Conservation (phyloP, 2,797 vertebrate species). For the Bradypus variegatus region DNA sequence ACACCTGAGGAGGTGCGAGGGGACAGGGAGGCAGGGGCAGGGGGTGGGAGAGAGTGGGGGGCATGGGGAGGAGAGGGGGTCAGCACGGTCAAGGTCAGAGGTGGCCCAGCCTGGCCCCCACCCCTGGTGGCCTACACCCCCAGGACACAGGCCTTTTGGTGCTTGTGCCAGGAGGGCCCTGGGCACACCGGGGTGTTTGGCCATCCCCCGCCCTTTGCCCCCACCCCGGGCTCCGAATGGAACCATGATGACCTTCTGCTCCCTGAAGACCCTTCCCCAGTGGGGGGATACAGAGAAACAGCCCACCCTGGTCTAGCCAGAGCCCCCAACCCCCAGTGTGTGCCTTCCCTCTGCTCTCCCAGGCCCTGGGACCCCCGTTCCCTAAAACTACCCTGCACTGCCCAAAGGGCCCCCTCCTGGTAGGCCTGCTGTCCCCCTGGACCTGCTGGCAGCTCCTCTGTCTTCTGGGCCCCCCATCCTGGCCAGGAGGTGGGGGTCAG, state of each 20-base stretch:
- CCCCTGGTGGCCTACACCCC: not conserved
- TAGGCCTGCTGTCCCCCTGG: too few relatives aligned
- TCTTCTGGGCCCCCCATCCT: too few relatives aligned
- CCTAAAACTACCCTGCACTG: too few relatives aligned
- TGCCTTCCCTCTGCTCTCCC: too few relatives aligned
- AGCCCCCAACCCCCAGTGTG: too few relatives aligned
- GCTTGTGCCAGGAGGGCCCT: not conserved
- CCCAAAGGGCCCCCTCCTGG: too few relatives aligned
- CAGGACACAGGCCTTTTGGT: not conserved
- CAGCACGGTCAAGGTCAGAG: not conserved
- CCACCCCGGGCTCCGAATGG: too few relatives aligned
- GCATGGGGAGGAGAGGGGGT: not conserved
- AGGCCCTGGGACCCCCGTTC: too few relatives aligned
- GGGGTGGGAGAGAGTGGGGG: accelerated
- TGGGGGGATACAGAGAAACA: not conserved
- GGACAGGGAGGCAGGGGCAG: not conserved
- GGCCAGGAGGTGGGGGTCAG: too few relatives aligned
- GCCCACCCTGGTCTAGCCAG: too few relatives aligned
- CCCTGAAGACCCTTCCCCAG: not conserved
- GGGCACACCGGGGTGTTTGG: accelerated
- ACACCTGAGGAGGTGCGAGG: conserved; percentile 76
- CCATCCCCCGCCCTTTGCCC: not conserved
- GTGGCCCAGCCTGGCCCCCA: not conserved
- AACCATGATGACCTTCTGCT: too few relatives aligned
- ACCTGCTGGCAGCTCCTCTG: too few relatives aligned